Base-by-base conservation (phyloP, 1,140 invertebrate species). In the Zaprionus kolodkinae region DNA sequence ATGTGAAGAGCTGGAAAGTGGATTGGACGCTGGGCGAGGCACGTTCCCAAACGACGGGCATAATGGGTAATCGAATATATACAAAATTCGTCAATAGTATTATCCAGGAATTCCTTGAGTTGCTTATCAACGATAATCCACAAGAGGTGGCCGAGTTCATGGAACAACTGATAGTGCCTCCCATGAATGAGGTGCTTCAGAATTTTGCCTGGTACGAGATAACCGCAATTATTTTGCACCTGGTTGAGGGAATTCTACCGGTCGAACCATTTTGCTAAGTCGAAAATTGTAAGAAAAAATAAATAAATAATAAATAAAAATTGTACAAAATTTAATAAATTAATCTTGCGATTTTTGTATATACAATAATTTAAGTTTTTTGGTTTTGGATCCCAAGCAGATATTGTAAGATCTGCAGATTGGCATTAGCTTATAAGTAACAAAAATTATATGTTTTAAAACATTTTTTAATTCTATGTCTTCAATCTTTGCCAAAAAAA, bases 191-290 rank as follows among this genome's bases (percentile, higher is more conserved):
- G 12, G 78, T 77, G 21, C 59, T 92, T n/a, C 62, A 80, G 12
- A 72, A 92, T 79, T 55, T 92, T 1, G 67, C 87, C 54, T 74
- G 91, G 72, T 81, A 89, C 45, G 91, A 91, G 56, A 81, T 92
- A 65, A 63, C 85, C 1, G 91, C 91, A 38, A 56, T 92, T 12
- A 89, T 92, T 60, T 21, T 83, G 50, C 81, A 81, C 6, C 43
- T 92, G 30, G 87, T 56, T 60, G 38, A 87, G 10, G 91, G 78
- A 17, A 11, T 86, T 50, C 6, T 92, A 33, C 91, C 91, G 2
- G 57, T 78, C 10, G 91, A 91, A 54, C 72, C 84, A 4, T 79
- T 91, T 70, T 92, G 91, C 52, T 92, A 52, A 77, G 27, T 1
- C 4, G n/a, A n/a, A 45, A 17, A 9, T 13, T 17, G 21, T 38